phyloP scores from a whole-genome alignment of 2,888 invertebrate genomes.

The Scaeva pyrastri region DNA sequence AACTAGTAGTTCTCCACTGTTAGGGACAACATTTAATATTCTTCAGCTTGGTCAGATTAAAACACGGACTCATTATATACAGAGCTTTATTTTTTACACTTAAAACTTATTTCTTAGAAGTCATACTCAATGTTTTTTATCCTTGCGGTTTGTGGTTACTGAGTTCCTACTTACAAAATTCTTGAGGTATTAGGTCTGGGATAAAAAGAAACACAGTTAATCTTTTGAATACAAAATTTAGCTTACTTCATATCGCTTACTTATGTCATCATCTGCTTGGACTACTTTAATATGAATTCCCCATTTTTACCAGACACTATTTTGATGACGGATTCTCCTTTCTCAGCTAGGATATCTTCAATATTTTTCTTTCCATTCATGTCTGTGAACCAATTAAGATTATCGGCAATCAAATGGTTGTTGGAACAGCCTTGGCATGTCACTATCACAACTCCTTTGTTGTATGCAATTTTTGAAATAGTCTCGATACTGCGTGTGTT shows the following conservation, averaged over 20 bases:
- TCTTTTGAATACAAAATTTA: too few species aligned
- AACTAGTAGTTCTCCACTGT: too few species aligned
- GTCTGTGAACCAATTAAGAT: constrained; percentile 96
- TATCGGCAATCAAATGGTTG: constrained; percentile 97
- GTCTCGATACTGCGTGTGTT: constrained; percentile 89
- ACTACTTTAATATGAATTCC: constrained; percentile 50
- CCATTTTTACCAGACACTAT: constrained; percentile 28
- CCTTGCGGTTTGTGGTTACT: too few species aligned
- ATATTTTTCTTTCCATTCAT: constrained; percentile 92
- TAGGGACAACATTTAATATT: too few species aligned
- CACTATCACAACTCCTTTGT: constrained; percentile 96
- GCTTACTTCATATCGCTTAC: background rate
- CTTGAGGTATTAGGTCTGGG: background rate
- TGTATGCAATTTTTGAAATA: constrained; percentile 94
- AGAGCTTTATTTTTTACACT: too few species aligned
- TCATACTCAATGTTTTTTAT: too few species aligned
- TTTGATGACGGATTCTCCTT: constrained; percentile 92
- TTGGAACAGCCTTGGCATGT: constrained; percentile 94
- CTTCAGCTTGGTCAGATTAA: too few species aligned
- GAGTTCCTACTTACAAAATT: too few species aligned
- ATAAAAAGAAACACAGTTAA: background rate
- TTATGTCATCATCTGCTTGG: background rate
- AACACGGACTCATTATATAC: too few species aligned
- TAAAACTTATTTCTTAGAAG: too few species aligned
- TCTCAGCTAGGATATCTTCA: constrained; percentile 94